These are phyloP conservation scores for Felis chaus DNA, from an alignment of 2,113 vertebrate species.

Conservation along the genomic window DNA sequence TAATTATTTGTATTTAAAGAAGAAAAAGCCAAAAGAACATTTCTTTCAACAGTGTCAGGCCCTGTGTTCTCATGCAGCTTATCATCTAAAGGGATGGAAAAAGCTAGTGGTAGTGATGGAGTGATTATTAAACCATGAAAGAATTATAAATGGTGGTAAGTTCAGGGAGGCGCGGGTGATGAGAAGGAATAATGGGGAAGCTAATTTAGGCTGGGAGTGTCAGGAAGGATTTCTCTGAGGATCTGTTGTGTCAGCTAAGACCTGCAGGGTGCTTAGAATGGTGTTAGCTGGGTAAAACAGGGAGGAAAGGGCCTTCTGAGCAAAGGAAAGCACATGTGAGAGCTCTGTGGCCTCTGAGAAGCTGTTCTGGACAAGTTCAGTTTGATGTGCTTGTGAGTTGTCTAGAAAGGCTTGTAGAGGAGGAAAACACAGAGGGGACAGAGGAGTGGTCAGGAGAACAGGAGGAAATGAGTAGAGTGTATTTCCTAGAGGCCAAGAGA, in stretches of 20 bases:
- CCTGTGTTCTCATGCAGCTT: not conserved
- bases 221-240: not conserved
- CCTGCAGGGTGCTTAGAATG: not conserved
- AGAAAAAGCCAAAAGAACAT: not conserved
- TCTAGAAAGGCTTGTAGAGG: not conserved
- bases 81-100: not conserved
- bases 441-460: not conserved
- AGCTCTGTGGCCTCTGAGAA: not conserved
- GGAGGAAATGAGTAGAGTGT: not conserved
- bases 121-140: not conserved
- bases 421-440: not conserved
- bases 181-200: not conserved
- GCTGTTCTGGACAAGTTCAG: not conserved
- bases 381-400: not conserved
- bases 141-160: not conserved
- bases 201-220: not conserved
- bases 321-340: not conserved
- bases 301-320: not conserved
- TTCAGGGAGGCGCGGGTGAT: not conserved
- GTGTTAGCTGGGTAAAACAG: not conserved
- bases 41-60: not conserved
- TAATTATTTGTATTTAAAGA: not conserved
- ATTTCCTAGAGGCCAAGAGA: not conserved
- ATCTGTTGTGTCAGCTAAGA: not conserved
- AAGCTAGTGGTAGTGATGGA: rapidly evolving